A percentile compares a stretch with the other conserved stretches of the same genome.
These are phyloP conservation scores for Telmatochromis sp. DNA, from an alignment of 2,113 vertebrate genomes.

Conservation along the genomic window DNA sequence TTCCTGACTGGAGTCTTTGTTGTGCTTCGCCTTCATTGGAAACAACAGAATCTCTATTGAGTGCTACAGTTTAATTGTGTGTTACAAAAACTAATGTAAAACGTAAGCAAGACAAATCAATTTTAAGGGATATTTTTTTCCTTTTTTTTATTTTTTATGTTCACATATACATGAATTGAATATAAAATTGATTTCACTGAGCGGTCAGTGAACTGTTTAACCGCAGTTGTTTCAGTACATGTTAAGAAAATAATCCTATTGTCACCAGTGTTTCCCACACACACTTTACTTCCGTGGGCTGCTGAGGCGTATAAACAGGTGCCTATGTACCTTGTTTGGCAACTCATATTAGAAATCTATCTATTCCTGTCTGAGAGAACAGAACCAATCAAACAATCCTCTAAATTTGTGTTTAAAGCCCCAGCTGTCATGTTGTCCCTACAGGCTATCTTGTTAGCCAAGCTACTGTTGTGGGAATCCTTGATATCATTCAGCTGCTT, in stretches of 20 bases:
- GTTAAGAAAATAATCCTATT: background rate
- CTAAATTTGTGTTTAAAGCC: background rate
- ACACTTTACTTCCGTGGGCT: background rate
- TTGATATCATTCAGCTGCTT: background rate
- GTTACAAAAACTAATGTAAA: background rate
- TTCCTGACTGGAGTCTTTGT: slow-evolving; percentile 55
- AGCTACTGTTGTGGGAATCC: background rate
- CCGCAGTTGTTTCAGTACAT: background rate
- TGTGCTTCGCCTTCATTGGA: slow-evolving; percentile 3
- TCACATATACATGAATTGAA: background rate
- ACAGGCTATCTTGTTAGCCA: background rate
- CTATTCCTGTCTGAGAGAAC: background rate
- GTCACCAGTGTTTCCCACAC: background rate
- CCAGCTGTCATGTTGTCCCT: background rate
- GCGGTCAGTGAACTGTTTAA: background rate
- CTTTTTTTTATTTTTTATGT: background rate
- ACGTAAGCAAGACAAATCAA: background rate
- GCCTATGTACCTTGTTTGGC: background rate
- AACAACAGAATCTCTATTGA: background rate
- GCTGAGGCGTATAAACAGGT: background rate
- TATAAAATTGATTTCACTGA: background rate
- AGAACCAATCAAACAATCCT: background rate
- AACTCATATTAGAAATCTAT: background rate
- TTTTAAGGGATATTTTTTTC: background rate
- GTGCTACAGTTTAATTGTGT: background rate